Evolutionary conservation across 2,113 vertebrate species (phyloP), one percentile per base, ranked within the genome.

Genomic region (Apteryx mantelli): DNA sequence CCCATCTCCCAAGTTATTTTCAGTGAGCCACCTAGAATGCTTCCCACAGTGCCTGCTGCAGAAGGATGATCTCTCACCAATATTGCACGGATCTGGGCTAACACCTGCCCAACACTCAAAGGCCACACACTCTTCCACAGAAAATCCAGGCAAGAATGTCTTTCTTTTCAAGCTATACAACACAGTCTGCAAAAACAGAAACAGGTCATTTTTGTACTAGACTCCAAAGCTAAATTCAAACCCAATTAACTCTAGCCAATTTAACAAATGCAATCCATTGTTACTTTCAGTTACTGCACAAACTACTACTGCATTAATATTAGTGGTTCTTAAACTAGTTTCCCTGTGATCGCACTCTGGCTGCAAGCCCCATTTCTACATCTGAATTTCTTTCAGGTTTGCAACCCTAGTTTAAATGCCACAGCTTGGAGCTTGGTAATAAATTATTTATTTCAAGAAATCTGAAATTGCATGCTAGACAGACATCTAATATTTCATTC

Each of bases 361-460:
- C 46, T 64, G 15, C 38, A 89, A 92, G 61, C 16, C 52, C 12
- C 61, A 82, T 4, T 69, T 55, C 38, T 42, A 56, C 78, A 91
- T 84, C 26, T 7, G 36, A 40, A 42, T 42, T 4, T 34, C 80
- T 74, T 75, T 69, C 32, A 13, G 2, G 20, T 75, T 84, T 82
- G 61, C 52, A 87, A 82, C 28, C 21, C 22, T 40, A 24, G 26
- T 71, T 40, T 26, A 88, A 92, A 88, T n/a, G 21, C 52, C n/a
- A 60, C 34, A 75, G n/a, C 38, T 71, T 60, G 4, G 30, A 89
- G 14, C 21, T 74, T 75, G 66, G 52, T 34, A 84, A 93, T 87
- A 48, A 82, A 81, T 89, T 78, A 86, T 81, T 96, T 84, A n/a
- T 64, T 61, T 64, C 46, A 80, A 82, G 5, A 93, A 87, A 58